These are phyloP conservation scores for Neuroscelio doddi DNA, from an alignment of 2,888 invertebrate genomes.

Conservation along the genomic window DNA sequence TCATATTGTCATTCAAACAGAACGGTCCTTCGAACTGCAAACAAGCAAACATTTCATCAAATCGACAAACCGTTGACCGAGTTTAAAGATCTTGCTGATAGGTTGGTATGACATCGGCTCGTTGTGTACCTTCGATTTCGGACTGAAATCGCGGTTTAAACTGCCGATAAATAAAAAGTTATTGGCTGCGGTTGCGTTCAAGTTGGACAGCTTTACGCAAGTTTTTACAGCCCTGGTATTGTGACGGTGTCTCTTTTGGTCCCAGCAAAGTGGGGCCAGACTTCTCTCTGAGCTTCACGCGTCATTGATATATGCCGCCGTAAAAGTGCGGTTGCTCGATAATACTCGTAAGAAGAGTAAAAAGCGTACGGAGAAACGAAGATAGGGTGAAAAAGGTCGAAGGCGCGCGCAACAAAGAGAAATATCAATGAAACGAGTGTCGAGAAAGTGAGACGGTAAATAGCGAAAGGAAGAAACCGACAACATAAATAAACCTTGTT, in stretches of 20 bases:
- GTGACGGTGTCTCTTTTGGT: constrained; percentile 48
- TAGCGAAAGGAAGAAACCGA: constrained; percentile 33
- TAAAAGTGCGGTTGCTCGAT: constrained; percentile 53
- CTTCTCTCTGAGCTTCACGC: constrained; percentile 19
- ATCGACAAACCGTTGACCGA: constrained; percentile 19
- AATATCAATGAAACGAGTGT: constrained; percentile 4
- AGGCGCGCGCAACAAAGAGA: constrained; percentile 21
- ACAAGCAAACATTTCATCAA: constrained; percentile 5
- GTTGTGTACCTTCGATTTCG: constrained; percentile 13
- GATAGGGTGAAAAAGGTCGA: constrained; percentile 34
- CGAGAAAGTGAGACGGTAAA: constrained; percentile 19
- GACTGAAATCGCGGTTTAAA: constrained; percentile 49
- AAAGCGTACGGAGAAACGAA: constrained; percentile 29
- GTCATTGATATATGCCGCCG: constrained; percentile 62
- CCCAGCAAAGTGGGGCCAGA: constrained; percentile 19
- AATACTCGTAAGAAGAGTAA: constrained; percentile 35
- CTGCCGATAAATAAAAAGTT: constrained; percentile 60
- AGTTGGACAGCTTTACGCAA: constrained; percentile 62
- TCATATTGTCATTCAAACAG: background rate
- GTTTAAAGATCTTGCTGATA: constrained; percentile 26
- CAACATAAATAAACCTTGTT: constrained; percentile 41
- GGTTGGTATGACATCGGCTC: constrained; percentile 21
- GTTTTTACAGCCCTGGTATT: constrained; percentile 59
- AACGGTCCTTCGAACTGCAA: background rate
- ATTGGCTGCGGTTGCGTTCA: constrained; percentile 46